Evolutionary conservation across 2,113 vertebrate genomes (phyloP), one percentile per base, ranked within the genome.

Genomic region (Phaethornis superciliosus): DNA sequence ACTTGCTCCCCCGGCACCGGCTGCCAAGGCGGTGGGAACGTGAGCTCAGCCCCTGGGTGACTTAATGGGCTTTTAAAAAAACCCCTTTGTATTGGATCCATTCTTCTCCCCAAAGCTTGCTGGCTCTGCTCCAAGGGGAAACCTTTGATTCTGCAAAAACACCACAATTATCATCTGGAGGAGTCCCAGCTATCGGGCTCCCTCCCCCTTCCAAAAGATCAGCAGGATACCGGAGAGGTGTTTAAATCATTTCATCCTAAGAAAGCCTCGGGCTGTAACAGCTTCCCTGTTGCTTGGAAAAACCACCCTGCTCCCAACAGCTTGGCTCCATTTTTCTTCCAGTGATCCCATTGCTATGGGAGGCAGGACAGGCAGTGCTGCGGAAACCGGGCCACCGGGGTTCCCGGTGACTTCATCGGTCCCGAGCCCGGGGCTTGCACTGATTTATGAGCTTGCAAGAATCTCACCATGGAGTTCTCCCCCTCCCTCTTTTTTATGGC

Each of bases 131-230:
- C 95, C 96, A 97, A 95, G 56, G 82, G 85, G 81, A 96, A 96
- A 95, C 79, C 79, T 96, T 95, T 95, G 82, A 93, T 96, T 94
- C 89, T 90, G 89, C 93, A 93, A 95, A 92, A 90, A 86, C 85
- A 59, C 79, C 80, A 89, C 92, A 94, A 93, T 96, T 95, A 95
- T 92, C 88, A 93, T 89, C 85, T 91, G 4, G 18, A 92, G 76
- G 84, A 95, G 91, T 67, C 86, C 85, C 79, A 77, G 72, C 76
- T 93, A 55, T 96, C 19, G 8, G 62, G 60, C 83, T 83, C 67
- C 77, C 84, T 40, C 40, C 47, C 19, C 27, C 47, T 71, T n/a
- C 82, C 8, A 37, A 85, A 76, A 92, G 81, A 96, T 37, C 94
- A 94, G 88, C 92, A 78, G 94, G 94, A 85, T 77, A 72, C 69